Base-by-base conservation (phyloP, 2,888 invertebrate species). In the Drosophila engyochracea region DNA sequence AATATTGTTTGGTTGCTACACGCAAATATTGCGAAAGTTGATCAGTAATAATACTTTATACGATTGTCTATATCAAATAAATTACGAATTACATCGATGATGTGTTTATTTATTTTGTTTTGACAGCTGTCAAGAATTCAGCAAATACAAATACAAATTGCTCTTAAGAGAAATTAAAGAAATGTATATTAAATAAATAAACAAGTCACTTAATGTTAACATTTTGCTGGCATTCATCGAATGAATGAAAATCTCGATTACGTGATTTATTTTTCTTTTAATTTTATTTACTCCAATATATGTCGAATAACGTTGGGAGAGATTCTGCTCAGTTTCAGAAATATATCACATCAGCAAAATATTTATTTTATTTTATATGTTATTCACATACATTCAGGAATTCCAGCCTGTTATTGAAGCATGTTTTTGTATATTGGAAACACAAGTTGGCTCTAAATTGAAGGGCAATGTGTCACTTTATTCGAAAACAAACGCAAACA, bases 391-490 rank as follows among this genome's bases (percentile, higher is more conserved):
- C 19, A 41, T 44, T 14, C 14, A 14, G 14, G 14, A 22, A 22
- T 44, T 44, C 10, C 16, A 16, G 9, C 19, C 16, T 25, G 25
- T 10, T n/a, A 41, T n/a, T 25, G 25, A 9, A 9, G 9, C 16
- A 30, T 28, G 7, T 25, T 16, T 25, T 9, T 16, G 28, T 4
- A 16, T 35, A 0, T 33, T 22, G 33, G 9, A 9, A 52, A 52
- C 41, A 22, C 28, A 52, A 63, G 14, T 44, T 35, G 14, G 31
- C 7, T 51, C 39, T 25, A 64, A 65, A 30, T 39, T 47, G 49
- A 55, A 16, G 35, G 31, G n/a, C 5, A 25, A 22, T 37, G 22
- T 30, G 39, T 22, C 9, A 35, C n/a, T 51, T 19, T 35, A 52
- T 19, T 41, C 3, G 30, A 16, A 19, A 44, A 19, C 5, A 10